Base-by-base conservation (phyloP, 2,113 vertebrate species). In the Lagopus leucura region DNA sequence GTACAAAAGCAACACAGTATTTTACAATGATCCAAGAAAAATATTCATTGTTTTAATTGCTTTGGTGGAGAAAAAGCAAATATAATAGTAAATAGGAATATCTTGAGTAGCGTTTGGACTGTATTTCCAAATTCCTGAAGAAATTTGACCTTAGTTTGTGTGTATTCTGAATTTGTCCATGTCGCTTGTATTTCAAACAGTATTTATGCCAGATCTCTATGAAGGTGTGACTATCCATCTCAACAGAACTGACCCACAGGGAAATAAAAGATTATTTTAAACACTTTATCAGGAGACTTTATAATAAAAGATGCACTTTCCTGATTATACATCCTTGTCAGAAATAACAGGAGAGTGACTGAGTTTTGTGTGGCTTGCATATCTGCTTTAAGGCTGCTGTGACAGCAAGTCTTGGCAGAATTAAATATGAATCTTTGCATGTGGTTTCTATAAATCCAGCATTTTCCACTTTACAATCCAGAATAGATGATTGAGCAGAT, bases 401-500 rank as follows among this genome's bases (percentile, higher is more conserved):
- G 95, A 96, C 94, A 96, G 96, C 96, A 95, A 91, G 92, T 92
- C 96, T 96, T 96, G 92, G 91, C 93, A 96, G 92, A 96, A 96
- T 96, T 96, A 95, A 97, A 94, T 91, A 95, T 91, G 95, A 93
- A 93, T 91, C 93, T 96, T 96, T 96, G 90, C 96, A 96, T 95
- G 92, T 96, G 91, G 94, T 94, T 97, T 96, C 93, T 93, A 95
- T 96, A 97, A 96, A 96, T 89, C 96, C 67, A 0, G 85, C 82
- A 82, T 96, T 94, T 96, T 97, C 94, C 94, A 96, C 90, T 97
- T 95, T 97, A 80, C 89, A 96, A 92, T 96, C 89, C 94, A 96
- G 94, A 94, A 96, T 96, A 96, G 93, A 96, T 94, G 90, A 96
- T 87, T 92, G 96, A 96, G 95, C 96, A 96, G 95, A 96, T 96